Conservation (phyloP, 2,113 vertebrate genomes). For the Brachyistius frenatus region DNA sequence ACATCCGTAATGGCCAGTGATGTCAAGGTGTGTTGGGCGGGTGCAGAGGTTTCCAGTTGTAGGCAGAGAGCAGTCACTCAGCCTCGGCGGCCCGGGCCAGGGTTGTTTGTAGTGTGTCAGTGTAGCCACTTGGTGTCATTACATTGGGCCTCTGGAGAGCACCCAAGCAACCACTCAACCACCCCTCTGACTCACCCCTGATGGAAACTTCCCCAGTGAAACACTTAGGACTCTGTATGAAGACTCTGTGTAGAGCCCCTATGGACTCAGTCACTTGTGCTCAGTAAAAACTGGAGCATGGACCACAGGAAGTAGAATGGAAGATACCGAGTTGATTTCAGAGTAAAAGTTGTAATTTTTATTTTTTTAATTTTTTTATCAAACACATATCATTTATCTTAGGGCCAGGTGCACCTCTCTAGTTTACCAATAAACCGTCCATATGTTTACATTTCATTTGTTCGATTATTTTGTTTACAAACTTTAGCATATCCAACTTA, state of each 20-base stretch:
- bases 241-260: slow-evolving; percentile 64
- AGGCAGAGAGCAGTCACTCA: slow-evolving; percentile 62
- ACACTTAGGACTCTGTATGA: slow-evolving; percentile 77
- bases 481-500: slow-evolving; percentile 13
- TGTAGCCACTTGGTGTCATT: slow-evolving; percentile 85
- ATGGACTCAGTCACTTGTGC: slow-evolving; percentile 61
- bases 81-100: slow-evolving; percentile 39
- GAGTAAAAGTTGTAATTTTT: background rate
- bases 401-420: background rate
- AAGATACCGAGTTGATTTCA: slow-evolving; percentile 24
- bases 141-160: slow-evolving; percentile 78
- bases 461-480: slow-evolving; percentile 20
- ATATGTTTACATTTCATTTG: slow-evolving; percentile 32
- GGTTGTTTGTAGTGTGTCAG: slow-evolving; percentile 81
- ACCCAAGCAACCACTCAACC: slow-evolving; percentile 78
- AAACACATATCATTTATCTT: slow-evolving; percentile 23
- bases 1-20: slow-evolving; percentile 57
- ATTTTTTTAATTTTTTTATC: too few species aligned
- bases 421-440: background rate
- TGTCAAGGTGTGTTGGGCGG: slow-evolving; percentile 72
- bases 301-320: slow-evolving; percentile 23
- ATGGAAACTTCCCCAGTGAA: slow-evolving; percentile 82
- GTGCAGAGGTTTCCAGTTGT: slow-evolving; percentile 67
- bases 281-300: slow-evolving; percentile 50
- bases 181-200: slow-evolving; percentile 80